Conservation (phyloP, 2,113 vertebrate species). For the Tychaedon coryphoeus region DNA sequence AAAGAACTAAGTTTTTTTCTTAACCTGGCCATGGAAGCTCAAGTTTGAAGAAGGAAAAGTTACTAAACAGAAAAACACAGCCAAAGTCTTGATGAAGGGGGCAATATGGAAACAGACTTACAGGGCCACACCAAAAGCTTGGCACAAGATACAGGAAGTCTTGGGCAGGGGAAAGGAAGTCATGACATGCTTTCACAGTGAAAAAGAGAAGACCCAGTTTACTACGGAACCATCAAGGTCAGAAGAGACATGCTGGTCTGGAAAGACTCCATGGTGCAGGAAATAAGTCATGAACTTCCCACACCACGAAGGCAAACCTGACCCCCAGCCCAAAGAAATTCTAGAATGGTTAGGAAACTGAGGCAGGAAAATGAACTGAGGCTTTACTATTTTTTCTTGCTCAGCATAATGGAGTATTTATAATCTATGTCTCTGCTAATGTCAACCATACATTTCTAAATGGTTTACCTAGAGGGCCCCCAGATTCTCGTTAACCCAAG, state of each 20-base stretch:
- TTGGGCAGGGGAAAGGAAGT: slow-evolving; percentile 55
- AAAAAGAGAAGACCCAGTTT: slow-evolving; percentile 47
- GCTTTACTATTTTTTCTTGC: slow-evolving; percentile 19
- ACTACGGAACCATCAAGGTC: slow-evolving; percentile 10
- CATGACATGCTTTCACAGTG: slow-evolving; percentile 26
- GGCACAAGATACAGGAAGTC: slow-evolving; percentile 43
- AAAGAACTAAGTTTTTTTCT: slow-evolving; percentile 8
- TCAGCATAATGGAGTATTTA: slow-evolving; percentile 30
- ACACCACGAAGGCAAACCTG: slow-evolving; percentile 47
- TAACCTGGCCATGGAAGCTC: not conserved
- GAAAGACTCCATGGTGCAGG: slow-evolving; percentile 42
- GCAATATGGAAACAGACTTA: slow-evolving; percentile 45
- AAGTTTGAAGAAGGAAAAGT: slow-evolving; percentile 30
- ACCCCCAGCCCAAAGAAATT: slow-evolving; percentile 36
- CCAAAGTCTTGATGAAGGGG: slow-evolving; percentile 35
- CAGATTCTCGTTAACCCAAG: not conserved
- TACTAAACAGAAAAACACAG: slow-evolving; percentile 43
- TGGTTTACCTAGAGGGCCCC: not conserved
- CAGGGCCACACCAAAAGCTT: slow-evolving; percentile 62
- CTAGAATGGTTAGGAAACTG: slow-evolving; percentile 54
- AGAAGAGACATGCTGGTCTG: slow-evolving; percentile 40
- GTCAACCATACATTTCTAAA: not conserved
- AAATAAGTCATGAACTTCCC: slow-evolving; percentile 46
- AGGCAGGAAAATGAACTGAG: slow-evolving; percentile 49
- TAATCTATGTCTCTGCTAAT: not conserved